These are phyloP conservation scores for Pelobates fuscus DNA, from an alignment of 2,113 vertebrate species.

Conservation along the genomic window DNA sequence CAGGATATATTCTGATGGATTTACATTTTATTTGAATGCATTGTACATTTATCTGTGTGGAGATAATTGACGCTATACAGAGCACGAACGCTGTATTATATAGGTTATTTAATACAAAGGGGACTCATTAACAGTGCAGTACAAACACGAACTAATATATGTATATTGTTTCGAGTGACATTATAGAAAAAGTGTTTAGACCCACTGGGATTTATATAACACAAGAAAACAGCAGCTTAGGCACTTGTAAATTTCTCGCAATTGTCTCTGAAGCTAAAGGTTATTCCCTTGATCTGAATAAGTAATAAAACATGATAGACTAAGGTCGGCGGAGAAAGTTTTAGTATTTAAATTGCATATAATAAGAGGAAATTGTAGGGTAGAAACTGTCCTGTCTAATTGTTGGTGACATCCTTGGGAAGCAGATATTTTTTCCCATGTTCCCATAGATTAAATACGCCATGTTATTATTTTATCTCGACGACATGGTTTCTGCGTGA, in stretches of 20 bases:
- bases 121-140: slow-evolving; percentile 78
- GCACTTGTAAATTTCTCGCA: slow-evolving; percentile 82
- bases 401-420: slow-evolving; percentile 40
- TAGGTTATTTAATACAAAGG: slow-evolving; percentile 79
- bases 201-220: slow-evolving; percentile 78
- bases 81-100: slow-evolving; percentile 67
- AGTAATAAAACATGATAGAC: slow-evolving; percentile 79
- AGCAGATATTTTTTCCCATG: background rate
- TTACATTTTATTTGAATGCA: slow-evolving; percentile 76
- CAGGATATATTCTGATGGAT: slow-evolving; percentile 65
- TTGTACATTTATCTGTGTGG: slow-evolving; percentile 74
- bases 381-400: slow-evolving; percentile 71
- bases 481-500: background rate
- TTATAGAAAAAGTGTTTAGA: slow-evolving; percentile 70
- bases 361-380: slow-evolving; percentile 79
- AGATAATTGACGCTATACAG: slow-evolving; percentile 76
- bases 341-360: slow-evolving; percentile 80
- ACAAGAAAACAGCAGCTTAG: slow-evolving; percentile 82
- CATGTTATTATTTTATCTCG: background rate
- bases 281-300: slow-evolving; percentile 85
- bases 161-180: slow-evolving; percentile 79
- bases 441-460: background rate
- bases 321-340: slow-evolving; percentile 74
- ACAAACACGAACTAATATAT: slow-evolving; percentile 79
- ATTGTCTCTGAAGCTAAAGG: slow-evolving; percentile 90